Evolutionary conservation across 2,888 invertebrate genomes (phyloP), one percentile per base, ranked within the genome.

Genomic region (Cheilosia pagana): DNA sequence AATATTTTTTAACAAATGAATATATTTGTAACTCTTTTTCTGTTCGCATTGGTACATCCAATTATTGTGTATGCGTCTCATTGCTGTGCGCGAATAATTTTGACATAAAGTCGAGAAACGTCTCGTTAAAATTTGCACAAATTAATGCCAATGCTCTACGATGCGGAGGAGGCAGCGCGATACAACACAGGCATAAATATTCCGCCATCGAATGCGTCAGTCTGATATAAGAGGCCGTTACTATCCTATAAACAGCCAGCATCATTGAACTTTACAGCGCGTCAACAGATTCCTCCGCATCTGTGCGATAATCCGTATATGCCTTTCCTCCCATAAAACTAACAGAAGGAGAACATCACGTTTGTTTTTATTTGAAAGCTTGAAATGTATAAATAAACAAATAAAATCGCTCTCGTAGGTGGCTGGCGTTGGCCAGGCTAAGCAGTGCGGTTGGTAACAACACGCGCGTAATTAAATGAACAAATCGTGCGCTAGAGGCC

Each of bases 251-350:
- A 50, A 31, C 8, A 28, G 28, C 1, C 28, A 41, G 62, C 31
- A 63, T 63, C 35, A 63, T 63, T 63, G 50, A 63, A 63, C 63
- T 63, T 50, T 63, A 19, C 10, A 50, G n/a, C 35, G 12, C 3
- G n/a, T 12, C 0, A 50, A 35, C 35, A n/a, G 19, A 25, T 43
- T 25, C 19, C 21, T 16, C n/a, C n/a, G 2, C n/a, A 16, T 45
- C 6, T 28, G 28, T 28, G 28, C 53, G 16, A 16, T 3, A 14
- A 55, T n/a, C n/a, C n/a, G n/a, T n/a, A n/a, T n/a, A 59, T 59
- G 59, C 3, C 3, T 16, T 43, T 16, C 43, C 43, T 7, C 43
- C 8, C 43, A 45, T 19, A 45, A 45, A 45, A 45, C 8, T 3
- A 16, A 45, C 6, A 45, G 16, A 45, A n/a, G 16, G 8, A n/a